Conservation (phyloP, 2,888 invertebrate genomes). For the Drosophila melanosoma region DNA sequence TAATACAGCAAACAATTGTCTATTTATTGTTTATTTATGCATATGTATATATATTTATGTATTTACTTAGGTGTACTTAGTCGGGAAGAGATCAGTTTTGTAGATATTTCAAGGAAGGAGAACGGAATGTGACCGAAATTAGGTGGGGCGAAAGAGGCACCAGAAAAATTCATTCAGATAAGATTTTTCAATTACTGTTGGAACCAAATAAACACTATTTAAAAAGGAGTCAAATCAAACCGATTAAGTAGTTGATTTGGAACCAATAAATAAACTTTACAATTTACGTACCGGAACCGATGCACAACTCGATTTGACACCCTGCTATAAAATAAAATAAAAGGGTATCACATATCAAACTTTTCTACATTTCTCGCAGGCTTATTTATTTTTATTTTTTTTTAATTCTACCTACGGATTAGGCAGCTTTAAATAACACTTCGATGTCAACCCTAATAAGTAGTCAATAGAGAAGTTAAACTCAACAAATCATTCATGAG, state of each 20-base stretch:
- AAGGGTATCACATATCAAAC: conserved; percentile 63
- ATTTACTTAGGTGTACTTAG: conserved; percentile 44
- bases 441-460: conserved; percentile 60
- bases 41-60: conserved; percentile 20
- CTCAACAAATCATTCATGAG: not conserved
- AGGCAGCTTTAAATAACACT: conserved; percentile 47
- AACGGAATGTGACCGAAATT: not conserved
- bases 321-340: conserved; percentile 3
- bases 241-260: not conserved
- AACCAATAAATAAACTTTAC: not conserved
- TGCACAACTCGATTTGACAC: not conserved
- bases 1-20: conserved; percentile 52
- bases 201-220: not conserved
- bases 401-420: conserved; percentile 17
- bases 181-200: not conserved
- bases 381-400: not conserved
- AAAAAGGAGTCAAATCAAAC: not conserved
- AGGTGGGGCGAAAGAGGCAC: not conserved
- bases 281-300: not conserved
- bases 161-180: not conserved
- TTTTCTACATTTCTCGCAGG: conserved; percentile 9
- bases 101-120: conserved; percentile 20
- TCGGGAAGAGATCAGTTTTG: conserved; percentile 65
- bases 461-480: conserved; percentile 16
- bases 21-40: conserved; percentile 37